These are phyloP conservation scores for Sinelater perroti DNA, from an alignment of 2,888 invertebrate species.

Conservation along the genomic window DNA sequence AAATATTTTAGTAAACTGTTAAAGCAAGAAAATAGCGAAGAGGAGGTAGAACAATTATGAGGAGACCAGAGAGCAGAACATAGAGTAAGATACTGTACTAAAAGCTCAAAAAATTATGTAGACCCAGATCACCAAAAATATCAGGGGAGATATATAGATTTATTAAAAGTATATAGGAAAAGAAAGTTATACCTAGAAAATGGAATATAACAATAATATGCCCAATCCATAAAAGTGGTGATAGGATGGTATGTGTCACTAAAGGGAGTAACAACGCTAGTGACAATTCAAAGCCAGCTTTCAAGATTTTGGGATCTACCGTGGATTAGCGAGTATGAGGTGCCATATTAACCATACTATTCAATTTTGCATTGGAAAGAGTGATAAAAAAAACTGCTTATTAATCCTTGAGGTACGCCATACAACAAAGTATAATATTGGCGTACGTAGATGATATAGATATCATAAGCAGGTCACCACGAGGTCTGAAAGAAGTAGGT, in stretches of 20 bases:
- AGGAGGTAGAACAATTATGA: not conserved
- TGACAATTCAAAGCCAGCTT: too few species aligned
- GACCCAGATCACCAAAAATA: not conserved
- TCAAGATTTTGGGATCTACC: not conserved
- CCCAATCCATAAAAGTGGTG: constrained; percentile 1
- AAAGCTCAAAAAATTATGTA: not conserved
- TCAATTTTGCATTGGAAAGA: not conserved
- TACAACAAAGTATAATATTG: constrained; percentile 1
- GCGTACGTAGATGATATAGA: not conserved
- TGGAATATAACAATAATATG: constrained; percentile 1
- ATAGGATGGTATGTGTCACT: not conserved
- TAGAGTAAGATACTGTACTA: not conserved
- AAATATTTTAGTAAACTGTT: not conserved
- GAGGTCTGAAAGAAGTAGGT: not conserved
- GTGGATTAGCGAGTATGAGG: not conserved
- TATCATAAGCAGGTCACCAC: constrained; percentile 2
- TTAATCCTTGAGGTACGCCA: constrained; percentile 1
- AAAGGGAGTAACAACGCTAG: too few species aligned
- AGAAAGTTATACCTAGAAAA: not conserved
- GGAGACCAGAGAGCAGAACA: not conserved
- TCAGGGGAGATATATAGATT: not conserved
- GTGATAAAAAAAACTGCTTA: not conserved
- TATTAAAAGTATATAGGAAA: not conserved
- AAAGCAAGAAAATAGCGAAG: not conserved
- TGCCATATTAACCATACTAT: not conserved